Evolutionary conservation across 2,888 invertebrate genomes (phyloP).

Genomic region (Epiblema foenella): DNA sequence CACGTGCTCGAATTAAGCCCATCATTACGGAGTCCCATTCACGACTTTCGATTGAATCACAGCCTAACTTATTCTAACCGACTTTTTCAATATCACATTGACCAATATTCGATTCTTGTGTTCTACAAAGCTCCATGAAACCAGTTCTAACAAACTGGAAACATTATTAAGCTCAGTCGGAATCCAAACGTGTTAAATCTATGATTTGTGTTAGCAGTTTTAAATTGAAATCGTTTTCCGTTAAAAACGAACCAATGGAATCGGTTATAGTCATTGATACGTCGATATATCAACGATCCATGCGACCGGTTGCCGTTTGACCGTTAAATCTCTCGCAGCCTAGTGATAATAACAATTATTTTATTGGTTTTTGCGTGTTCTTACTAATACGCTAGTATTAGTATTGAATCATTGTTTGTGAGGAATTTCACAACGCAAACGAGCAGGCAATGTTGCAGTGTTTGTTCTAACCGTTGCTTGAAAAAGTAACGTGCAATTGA

Average conservation of each 20-base stretch:
- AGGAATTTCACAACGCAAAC: constrained; percentile 33
- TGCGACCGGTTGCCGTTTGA: constrained; percentile 63
- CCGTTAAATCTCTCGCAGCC: constrained; percentile 72
- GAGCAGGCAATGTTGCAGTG: constrained; percentile 17
- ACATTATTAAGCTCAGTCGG: constrained; percentile 44
- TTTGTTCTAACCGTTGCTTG: constrained; percentile 33
- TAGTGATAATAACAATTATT: constrained; percentile 61
- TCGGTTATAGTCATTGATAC: constrained; percentile 62
- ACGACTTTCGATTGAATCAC: constrained; percentile 47
- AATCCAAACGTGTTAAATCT: constrained; percentile 49
- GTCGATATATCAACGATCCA: constrained; percentile 54
- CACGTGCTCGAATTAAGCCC: constrained; percentile 20
- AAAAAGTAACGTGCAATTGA: constrained; percentile 42
- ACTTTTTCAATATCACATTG: constrained; percentile 59
- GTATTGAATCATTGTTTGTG: constrained; percentile 47
- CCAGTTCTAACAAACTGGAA: constrained; percentile 50
- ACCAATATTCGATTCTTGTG: constrained; percentile 57
- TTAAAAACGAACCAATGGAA: constrained; percentile 51
- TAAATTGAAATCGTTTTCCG: constrained; percentile 56
- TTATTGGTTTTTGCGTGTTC: constrained; percentile 61
- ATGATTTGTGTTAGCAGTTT: constrained; percentile 61
- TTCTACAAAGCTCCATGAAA: constrained; percentile 55
- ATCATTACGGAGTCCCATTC: constrained; percentile 37
- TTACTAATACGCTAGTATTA: constrained; percentile 64
- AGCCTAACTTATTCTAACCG: constrained; percentile 58